Conservation (phyloP, 53 echinoderm and acorn worm genomes). For the Mesocentrotus franciscanus region DNA sequence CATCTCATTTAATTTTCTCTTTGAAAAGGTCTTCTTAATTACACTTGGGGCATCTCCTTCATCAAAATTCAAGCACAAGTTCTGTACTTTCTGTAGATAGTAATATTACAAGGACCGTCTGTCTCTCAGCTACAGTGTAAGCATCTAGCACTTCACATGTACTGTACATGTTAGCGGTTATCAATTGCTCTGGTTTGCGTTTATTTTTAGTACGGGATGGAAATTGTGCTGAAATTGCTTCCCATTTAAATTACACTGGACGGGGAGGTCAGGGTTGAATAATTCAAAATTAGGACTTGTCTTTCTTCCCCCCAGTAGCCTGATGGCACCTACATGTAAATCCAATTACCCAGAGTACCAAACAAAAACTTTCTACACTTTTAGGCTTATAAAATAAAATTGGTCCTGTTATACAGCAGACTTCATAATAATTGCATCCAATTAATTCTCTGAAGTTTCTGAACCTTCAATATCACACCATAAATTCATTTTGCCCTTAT, state of each 20-base stretch:
- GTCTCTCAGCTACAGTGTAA: neutral
- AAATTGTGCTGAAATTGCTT: slow-evolving; percentile 36
- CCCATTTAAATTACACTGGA: slow-evolving; percentile 42
- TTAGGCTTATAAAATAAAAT: neutral
- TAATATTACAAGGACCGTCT: neutral
- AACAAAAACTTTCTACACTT: neutral
- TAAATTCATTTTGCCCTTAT: neutral
- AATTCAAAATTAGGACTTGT: slow-evolving; percentile 26
- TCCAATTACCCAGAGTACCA: neutral
- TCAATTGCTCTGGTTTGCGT: neutral
- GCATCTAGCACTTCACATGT: neutral
- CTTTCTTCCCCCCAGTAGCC: neutral
- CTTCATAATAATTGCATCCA: neutral
- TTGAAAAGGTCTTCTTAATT: no score
- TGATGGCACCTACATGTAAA: slow-evolving; percentile 22
- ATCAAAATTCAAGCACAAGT: neutral
- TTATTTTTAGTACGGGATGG: slow-evolving; percentile 30
- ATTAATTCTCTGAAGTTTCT: neutral
- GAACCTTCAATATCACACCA: neutral
- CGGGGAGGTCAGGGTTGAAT: slow-evolving; percentile 34
- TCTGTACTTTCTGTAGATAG: neutral
- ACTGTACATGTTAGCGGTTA: neutral
- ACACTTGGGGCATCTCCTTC: neutral
- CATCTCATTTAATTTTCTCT: no score
- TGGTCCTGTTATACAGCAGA: neutral